Evolutionary conservation across 2,113 vertebrate species (phyloP), one percentile per base, ranked within the genome.

Genomic region (Amphilophus citrinellus): DNA sequence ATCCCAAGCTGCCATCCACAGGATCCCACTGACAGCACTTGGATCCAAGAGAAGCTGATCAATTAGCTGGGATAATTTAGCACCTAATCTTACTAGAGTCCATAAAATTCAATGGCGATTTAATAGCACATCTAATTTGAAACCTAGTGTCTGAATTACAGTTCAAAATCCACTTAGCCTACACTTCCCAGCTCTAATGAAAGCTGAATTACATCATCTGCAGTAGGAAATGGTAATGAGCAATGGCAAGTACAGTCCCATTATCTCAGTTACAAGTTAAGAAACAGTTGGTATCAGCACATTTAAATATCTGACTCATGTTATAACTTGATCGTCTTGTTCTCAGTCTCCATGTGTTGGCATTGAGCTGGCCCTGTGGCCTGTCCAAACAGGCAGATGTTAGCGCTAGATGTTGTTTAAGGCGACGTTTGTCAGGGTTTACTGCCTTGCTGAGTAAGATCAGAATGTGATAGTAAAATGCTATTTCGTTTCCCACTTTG

Each of bases 71-170:
- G 75, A 27, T 56, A 13, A 77, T 71, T 60, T 20, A 71, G 71
- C 56, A 57, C 35, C 10, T 58, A 58, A 73, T 61, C 42, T 59
- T 24, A 24, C 22, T 42, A 44, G 30, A 50, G 58, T 24, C 32
- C 57, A 79, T 60, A 24, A 66, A 61, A 61, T 32, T 20, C 11
- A 82, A 10, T 22, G 13, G 20, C 42, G 42, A 2, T 13, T 76
- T 32, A 62, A 78, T 8, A 75, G 61, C 63, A 39, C 58, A 4
- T 13, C 18, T 91, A 60, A 82, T 77, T 63, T 77, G 27, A 71
- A 39, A 60, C 47, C 24, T 35, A 53, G 42, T n/a, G 50, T 75
- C 53, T 59, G 20, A 75, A 83, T 61, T 47, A 59, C 32, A 37
- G 24, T 20, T 58, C 57, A 63, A 47, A 59, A 24, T 42, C 32